Base-by-base conservation (phyloP, 2,888 invertebrate genomes). In the Emmelina monodactyla region DNA sequence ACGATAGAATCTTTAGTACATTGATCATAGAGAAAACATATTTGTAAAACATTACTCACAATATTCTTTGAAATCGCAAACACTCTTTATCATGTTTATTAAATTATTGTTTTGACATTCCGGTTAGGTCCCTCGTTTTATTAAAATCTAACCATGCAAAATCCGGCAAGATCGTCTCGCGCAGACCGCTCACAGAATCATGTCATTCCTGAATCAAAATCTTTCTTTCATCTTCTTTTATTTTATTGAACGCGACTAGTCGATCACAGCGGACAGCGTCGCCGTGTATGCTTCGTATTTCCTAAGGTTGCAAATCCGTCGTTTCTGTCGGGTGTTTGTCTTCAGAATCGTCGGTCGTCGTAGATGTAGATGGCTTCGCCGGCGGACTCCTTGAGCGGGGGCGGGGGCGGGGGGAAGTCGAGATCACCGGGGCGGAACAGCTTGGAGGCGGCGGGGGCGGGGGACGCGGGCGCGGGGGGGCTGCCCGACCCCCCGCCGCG, bases 351-450 rank as follows among this genome's bases (percentile, higher is more conserved):
- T 42, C 69, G 69, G 46, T 79, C 76, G 51, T 78, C 73, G 62
- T 79, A 79, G 15, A 79, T 78, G 54, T 79, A 79, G 47, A 86
- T 86, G 30, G 86, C 85, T 55, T 87, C 87, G 4, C 86, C 86
- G 28, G 87, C 87, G 41, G 87, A 83, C 50, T 86, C 86, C 57
- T 87, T 86, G 49, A 58, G 78, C 37, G 82, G 82, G 42, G 58
- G 79, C 41, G 55, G 78, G 37, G 58, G 71, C 51, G 64, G 76
- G 39, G 64, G 78, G 68, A 67, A 78, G 58, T 66, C 75, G 16
- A 67, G 65, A 32, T 70, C 72, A 12, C 71, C 76, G 2, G 76
- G 71, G 44, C 79, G 53, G 63, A 79, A 79, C 42, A 79, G 64
- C 52, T 79, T 79, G 55, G 75, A 76, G 37, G 79, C 78, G 63